Evolutionary conservation across 2,888 invertebrate genomes (phyloP).

Genomic region (Lasioglossum oenotherae): DNA sequence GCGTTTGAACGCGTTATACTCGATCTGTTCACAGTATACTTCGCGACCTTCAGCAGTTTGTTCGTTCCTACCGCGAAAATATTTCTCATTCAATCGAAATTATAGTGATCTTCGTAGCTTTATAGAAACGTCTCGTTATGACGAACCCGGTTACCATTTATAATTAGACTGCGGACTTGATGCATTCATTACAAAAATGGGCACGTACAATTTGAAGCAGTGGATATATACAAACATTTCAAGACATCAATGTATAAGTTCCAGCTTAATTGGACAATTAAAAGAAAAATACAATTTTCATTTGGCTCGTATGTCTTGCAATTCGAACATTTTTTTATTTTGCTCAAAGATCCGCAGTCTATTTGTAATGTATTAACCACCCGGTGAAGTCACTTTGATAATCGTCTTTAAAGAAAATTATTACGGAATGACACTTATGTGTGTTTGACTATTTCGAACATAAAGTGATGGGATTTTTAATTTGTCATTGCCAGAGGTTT

Average conservation of each 20-base stretch:
- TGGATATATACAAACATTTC: no score
- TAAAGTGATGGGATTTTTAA: not conserved
- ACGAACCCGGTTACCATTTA: not conserved
- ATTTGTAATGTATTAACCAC: not conserved
- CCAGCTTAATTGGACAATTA: no score
- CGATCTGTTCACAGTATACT: conserved; percentile 10
- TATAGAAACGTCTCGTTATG: not conserved
- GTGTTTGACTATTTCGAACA: not conserved
- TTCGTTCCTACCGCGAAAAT: conserved; percentile 1
- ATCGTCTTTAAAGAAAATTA: not conserved
- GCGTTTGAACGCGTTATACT: conserved; percentile 28
- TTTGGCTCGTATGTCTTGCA: no score
- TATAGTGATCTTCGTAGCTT: not conserved
- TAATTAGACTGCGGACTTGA: no score
- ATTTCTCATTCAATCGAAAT: not conserved
- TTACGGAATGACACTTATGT: not conserved
- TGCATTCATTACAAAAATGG: no score
- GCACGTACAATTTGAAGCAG: no score
- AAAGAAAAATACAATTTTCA: no score
- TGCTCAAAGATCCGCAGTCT: no score
- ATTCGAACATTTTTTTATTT: no score
- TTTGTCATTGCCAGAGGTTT: not conserved
- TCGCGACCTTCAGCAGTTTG: not conserved
- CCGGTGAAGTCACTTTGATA: not conserved
- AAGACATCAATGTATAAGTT: no score